Evolutionary conservation across 1,140 invertebrate genomes (phyloP), one percentile per base, ranked within the genome.

Genomic region (Triops cancriformis): DNA sequence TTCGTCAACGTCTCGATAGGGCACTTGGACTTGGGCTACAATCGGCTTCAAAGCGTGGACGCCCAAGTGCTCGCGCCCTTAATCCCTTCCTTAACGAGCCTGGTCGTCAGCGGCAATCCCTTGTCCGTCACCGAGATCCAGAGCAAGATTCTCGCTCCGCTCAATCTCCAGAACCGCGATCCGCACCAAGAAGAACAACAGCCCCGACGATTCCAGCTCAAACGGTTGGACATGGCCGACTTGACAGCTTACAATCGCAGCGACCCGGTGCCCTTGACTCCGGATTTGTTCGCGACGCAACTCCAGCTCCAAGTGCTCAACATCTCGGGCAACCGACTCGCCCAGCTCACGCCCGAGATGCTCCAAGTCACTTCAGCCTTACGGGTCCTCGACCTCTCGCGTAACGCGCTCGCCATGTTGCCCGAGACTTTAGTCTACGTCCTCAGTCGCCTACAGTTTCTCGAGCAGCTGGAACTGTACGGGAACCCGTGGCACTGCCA

Each of bases 401-500:
- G 85, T 14, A 92, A 92, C 81, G 85, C 85, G 79, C 86, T 91
- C 76, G 83, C 87, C 75, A 88, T 88, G 1, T 81, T 91, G 72
- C 87, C 87, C 64, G 86, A 89, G 76, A 82, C 86, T 43, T 82
- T 89, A n/a, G 81, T 90, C 73, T 83, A 86, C 41, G 82, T 85
- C 76, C 81, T 89, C 73, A 88, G 88, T 78, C 84, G 84, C 18
- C 85, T 83, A 14, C 73, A 79, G 72, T 79, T 76, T 23, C 83
- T 83, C 31, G 79, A 74, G 64, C 77, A 83, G 23, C 80, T 91
- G 0, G 85, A 87, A 80, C 82, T 92, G 78, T 85, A 89, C 31
- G 86, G 86, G 26, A 91, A 92, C 83, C 88, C 87, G 5, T 92
- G 90, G 90, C 79, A 81, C 27, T 92, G 91, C 81, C 89, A 91